A percentile compares a stretch with the other conserved stretches of the same genome.
Conservation (phyloP, 1,140 invertebrate species). For the Caerostris darwini region DNA sequence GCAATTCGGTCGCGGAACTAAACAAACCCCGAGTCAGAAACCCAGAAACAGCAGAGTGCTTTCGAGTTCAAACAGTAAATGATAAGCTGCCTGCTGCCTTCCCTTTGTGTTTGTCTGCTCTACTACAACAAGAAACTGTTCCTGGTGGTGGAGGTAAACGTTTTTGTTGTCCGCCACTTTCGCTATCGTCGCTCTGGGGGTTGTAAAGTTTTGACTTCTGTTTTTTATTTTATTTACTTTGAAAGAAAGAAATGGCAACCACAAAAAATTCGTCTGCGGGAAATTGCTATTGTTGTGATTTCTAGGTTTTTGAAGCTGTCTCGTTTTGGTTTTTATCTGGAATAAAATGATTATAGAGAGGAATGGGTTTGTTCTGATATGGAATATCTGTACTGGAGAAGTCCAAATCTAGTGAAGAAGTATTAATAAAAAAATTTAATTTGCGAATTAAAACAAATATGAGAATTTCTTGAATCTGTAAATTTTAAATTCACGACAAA, state of each 20-base stretch:
- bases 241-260: neutral
- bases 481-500: too few species aligned
- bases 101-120: slow-evolving; percentile 16
- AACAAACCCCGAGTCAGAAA: neutral
- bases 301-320: neutral
- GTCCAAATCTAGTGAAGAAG: too few species aligned
- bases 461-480: too few species aligned
- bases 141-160: neutral
- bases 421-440: too few species aligned
- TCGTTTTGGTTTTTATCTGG: too few species aligned
- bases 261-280: neutral
- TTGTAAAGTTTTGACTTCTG: neutral
- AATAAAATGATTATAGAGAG: too few species aligned
- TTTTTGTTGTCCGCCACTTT: neutral
- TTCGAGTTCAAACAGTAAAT: slow-evolving; percentile 32
- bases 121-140: neutral
- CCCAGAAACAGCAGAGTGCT: slow-evolving; percentile 1
- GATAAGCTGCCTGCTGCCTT: neutral
- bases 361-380: too few species aligned
- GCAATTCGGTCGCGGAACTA: slow-evolving; percentile 21
- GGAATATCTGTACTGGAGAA: too few species aligned
- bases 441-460: too few species aligned
- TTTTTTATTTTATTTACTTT: neutral
- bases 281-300: slow-evolving; percentile 37
- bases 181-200: slow-evolving; percentile 1